These are phyloP conservation scores for Hydractinia echinata DNA, from an alignment of 30 jellyfish, hydroid and myxozoan species.

Conservation along the genomic window DNA sequence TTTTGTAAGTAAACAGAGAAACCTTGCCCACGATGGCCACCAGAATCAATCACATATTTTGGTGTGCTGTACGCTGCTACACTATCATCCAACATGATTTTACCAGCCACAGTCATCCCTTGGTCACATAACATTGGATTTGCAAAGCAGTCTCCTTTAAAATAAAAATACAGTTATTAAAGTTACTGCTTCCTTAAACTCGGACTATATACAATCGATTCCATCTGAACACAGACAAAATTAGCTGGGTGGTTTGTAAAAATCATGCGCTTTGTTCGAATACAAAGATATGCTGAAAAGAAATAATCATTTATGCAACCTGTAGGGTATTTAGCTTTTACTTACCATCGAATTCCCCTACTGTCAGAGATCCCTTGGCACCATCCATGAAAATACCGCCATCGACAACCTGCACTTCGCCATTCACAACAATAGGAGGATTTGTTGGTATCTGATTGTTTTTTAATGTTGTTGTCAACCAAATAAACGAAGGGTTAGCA, in stretches of 20 bases:
- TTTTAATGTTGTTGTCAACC: slow-evolving; percentile 67
- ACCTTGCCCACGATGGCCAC: slow-evolving; percentile 99
- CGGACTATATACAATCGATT: too few species aligned
- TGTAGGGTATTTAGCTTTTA: neutral
- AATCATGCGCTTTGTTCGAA: neutral
- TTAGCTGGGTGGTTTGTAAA: too few species aligned
- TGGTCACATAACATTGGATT: slow-evolving; percentile 86
- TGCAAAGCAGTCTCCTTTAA: slow-evolving; percentile 77
- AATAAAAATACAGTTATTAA: neutral
- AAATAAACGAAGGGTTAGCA: slow-evolving; percentile 78
- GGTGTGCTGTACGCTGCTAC: slow-evolving; percentile 50
- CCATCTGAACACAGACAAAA: too few species aligned
- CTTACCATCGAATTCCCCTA: slow-evolving; percentile 95
- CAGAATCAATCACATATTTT: slow-evolving; percentile 81
- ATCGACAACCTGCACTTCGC: slow-evolving; percentile 39
- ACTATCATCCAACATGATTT: slow-evolving; percentile 70
- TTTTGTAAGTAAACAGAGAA: slow-evolving; percentile 72
- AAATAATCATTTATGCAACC: neutral
- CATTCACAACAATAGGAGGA: slow-evolving; percentile 63
- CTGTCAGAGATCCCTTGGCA: slow-evolving; percentile 63
- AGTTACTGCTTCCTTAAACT: too few species aligned
- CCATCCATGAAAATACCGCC: slow-evolving; percentile 67
- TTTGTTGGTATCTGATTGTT: slow-evolving; percentile 82
- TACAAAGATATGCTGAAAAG: neutral
- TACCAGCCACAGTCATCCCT: slow-evolving; percentile 81